Conservation (phyloP, 2,113 vertebrate genomes). For the Prunella fulvescens region DNA sequence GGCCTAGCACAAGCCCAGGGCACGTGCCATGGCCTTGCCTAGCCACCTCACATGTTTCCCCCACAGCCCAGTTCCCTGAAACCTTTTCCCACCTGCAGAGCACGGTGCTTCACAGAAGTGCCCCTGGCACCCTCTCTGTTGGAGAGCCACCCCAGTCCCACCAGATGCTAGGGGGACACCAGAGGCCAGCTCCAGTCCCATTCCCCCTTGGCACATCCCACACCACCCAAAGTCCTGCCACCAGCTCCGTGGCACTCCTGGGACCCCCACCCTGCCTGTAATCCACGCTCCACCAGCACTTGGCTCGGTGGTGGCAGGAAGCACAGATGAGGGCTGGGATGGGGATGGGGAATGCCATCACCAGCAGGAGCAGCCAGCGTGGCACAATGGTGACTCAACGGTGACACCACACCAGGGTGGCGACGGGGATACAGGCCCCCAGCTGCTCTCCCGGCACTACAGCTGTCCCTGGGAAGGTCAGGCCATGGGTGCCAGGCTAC, state of each 20-base stretch:
- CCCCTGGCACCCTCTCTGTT: rapidly evolving
- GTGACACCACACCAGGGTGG: rapidly evolving
- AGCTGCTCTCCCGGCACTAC: neutral
- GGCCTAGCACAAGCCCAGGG: neutral
- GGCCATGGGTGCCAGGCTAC: neutral
- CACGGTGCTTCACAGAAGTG: neutral
- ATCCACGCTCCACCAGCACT: neutral
- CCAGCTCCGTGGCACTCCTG: rapidly evolving
- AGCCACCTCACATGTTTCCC: neutral
- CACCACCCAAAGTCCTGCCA: neutral
- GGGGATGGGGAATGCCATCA: rapidly evolving
- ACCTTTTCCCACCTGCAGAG: neutral
- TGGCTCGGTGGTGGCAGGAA: neutral
- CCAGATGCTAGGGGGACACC: neutral
- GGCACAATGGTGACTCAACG: neutral
- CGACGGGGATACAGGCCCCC: neutral
- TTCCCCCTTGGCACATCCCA: rapidly evolving
- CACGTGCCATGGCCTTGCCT: neutral
- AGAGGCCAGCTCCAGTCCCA: neutral
- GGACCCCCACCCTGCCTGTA: neutral
- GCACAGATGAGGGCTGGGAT: neutral
- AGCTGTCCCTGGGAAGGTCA: neutral
- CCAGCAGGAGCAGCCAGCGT: neutral
- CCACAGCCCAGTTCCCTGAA: neutral
- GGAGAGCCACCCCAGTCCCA: neutral